These are phyloP conservation scores for Corydoras maculifer DNA, from an alignment of 2,113 vertebrate genomes.

Conservation along the genomic window DNA sequence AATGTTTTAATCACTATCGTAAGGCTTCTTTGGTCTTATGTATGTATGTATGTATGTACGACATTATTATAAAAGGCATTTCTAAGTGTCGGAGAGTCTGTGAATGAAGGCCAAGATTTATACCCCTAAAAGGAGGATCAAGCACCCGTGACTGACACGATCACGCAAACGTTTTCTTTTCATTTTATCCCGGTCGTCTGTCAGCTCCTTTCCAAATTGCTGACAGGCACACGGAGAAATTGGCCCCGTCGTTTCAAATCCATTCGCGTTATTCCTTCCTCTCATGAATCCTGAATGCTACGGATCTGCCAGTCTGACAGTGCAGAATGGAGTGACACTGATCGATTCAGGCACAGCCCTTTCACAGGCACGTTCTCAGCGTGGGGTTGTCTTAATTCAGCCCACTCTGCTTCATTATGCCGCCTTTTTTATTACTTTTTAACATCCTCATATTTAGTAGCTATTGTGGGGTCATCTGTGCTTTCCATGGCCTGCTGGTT, in stretches of 20 bases:
- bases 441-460: neutral
- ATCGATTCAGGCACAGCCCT: slow-evolving; percentile 2
- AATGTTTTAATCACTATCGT: neutral
- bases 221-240: slow-evolving; percentile 11
- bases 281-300: slow-evolving; percentile 20
- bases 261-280: slow-evolving; percentile 15
- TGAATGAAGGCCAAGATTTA: neutral
- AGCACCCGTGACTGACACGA: slow-evolving; percentile 7
- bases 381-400: neutral
- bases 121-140: neutral
- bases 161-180: neutral
- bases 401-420: neutral
- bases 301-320: slow-evolving; percentile 16
- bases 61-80: too few species aligned
- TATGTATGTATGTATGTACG: too few species aligned
- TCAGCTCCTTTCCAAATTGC: slow-evolving; percentile 2
- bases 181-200: neutral
- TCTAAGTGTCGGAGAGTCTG: too few species aligned
- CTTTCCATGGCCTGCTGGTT: neutral
- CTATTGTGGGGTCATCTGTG: neutral
- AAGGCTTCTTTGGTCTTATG: too few species aligned
- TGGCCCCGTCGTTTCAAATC: slow-evolving; percentile 15
- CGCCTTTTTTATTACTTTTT: neutral
- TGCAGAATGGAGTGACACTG: slow-evolving; percentile 5
- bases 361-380: neutral